Base-by-base conservation (phyloP, 2,888 invertebrate species). In the Ligdia adustata region DNA sequence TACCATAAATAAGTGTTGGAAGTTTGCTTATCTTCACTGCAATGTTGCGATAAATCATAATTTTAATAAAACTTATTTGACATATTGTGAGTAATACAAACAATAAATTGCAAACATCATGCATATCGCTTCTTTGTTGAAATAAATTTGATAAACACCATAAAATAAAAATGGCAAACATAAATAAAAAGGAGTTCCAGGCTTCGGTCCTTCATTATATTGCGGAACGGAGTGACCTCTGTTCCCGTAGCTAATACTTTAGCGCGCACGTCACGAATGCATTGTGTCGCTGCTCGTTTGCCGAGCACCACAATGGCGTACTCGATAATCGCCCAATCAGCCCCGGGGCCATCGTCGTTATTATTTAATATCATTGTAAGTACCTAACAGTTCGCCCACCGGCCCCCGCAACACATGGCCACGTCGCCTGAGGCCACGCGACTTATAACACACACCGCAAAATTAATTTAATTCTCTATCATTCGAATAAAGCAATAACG, bases 381-480 rank as follows among this genome's bases (percentile, higher is more conserved):
- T 62, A 61, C 64, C 55, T 62, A 57, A 59, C 39, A 44, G 48
- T 41, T 40, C 37, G 29, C 29, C 43, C 47, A 49, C 57, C 49
- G 52, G 58, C 57, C 50, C 64, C 59, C 66, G 63, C 69, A 66
- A 71, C 86, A 86, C 74, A 85, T 85, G 87, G 75, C 65, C 38
- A 34, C 18, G 74, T 74, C 73, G 75, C 83, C 73, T 53, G 64
- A 27, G 72, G 78, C 71, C 69, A 72, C 75, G 71, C 75, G 62
- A 70, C 74, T 72, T 71, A 69, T 67, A 72, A 70, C 22, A 66
- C 69, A 74, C 61, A 79, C 79, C 81, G 78, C 80, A 79, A 83
- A 82, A 81, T 80, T 82, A 79, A 86, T 78, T 84, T 84, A 79
- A 77, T 75, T 72, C 66, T 73, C 69, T 72, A 79, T 76, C 72